A percentile compares a stretch with the other conserved stretches of the same genome.
Conservation (phyloP, 2,888 invertebrate species). For the Fragum fragum region DNA sequence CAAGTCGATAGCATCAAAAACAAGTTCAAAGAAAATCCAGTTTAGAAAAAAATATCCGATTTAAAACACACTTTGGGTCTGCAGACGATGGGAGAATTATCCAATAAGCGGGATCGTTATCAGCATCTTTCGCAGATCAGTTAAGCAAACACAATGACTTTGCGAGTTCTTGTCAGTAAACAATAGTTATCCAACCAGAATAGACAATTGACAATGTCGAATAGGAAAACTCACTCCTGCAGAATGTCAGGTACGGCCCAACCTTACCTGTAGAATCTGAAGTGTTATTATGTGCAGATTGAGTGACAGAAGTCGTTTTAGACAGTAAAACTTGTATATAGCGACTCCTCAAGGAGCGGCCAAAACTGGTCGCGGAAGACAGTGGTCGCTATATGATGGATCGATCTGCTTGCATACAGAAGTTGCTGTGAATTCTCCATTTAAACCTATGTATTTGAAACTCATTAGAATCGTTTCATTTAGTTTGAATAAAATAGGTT, state of each 20-base stretch:
- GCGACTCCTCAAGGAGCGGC: no score
- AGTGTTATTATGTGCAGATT: not conserved
- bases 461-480: no score
- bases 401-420: no score
- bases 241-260: not conserved
- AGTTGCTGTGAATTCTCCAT: no score
- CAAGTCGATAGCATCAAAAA: no score
- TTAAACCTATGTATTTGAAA: no score
- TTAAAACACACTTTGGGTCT: not conserved
- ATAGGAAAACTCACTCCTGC: not conserved
- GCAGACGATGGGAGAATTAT: slow-evolving; percentile 2
- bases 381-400: no score
- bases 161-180: not conserved
- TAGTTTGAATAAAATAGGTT: no score
- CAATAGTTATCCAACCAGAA: not conserved
- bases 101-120: not conserved
- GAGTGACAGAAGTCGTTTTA: not conserved
- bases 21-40: slow-evolving; percentile 5
- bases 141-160: not conserved
- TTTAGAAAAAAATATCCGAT: not conserved
- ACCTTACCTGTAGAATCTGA: not conserved
- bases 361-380: no score
- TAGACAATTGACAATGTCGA: not conserved
- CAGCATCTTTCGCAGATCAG: not conserved
- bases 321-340: no score